Conservation (phyloP, 2,888 invertebrate species). For the Andrena dorsata region DNA sequence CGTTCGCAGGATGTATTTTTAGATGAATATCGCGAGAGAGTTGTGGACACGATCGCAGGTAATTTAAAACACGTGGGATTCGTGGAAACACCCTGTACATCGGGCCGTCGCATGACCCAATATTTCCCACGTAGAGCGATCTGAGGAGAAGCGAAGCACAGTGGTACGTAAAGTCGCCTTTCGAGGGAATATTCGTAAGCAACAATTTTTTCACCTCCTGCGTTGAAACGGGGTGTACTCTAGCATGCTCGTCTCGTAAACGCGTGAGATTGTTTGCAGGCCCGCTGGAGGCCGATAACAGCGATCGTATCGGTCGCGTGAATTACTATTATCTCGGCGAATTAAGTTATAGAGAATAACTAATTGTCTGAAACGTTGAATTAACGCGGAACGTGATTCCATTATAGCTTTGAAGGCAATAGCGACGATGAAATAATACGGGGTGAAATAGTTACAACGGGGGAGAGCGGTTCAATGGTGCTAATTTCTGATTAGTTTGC, state of each 20-base stretch:
- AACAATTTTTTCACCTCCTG: not conserved
- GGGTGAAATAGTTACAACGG: constrained; percentile 48
- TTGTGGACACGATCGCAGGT: constrained; percentile 30
- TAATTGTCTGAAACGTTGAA: constrained; percentile 46
- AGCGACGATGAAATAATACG: constrained; percentile 48
- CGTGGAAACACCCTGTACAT: constrained; percentile 18
- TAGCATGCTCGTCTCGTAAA: not conserved
- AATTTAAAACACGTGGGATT: constrained; percentile 23
- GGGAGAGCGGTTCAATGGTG: constrained; percentile 9
- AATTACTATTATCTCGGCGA: constrained; percentile 33
- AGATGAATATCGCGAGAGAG: constrained; percentile 24
- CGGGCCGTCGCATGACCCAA: constrained; percentile 5
- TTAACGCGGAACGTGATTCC: constrained; percentile 40
- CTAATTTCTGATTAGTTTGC: constrained; percentile 55
- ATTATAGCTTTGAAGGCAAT: constrained; percentile 37
- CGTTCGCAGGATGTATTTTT: constrained; percentile 9
- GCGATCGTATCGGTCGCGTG: not conserved
- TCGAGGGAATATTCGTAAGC: not conserved
- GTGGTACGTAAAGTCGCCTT: not conserved
- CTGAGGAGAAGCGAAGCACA: not conserved
- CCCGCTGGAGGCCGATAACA: constrained; percentile 4
- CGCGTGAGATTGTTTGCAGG: not conserved
- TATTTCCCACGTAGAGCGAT: not conserved
- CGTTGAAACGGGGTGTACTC: not conserved
- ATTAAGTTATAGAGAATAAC: constrained; percentile 46